Evolutionary conservation across 2,113 vertebrate species (phyloP), one percentile per base, ranked within the genome.

Genomic region (Astatotilapia flaviijosephi): DNA sequence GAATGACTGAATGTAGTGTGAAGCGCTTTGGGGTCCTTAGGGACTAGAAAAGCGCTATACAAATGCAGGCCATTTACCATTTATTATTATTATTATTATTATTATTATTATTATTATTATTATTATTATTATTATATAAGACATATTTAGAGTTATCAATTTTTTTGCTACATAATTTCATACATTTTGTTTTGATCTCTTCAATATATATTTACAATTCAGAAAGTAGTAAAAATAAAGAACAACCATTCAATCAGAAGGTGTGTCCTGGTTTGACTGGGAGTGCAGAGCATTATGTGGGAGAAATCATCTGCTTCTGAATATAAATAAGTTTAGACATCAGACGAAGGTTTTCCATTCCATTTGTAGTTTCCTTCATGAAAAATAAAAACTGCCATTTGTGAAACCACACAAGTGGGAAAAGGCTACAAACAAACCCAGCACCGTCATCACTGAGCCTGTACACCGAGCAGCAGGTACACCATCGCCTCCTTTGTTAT

Each of bases 41-140:
- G 1, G 6, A 15, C 49, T 9, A 0, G 8, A 51, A 51, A 51
- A 51, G 49, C 1, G 0, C 8, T n/a, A 2, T n/a, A 51, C 8
- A 56, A 56, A 26, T 56, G 12, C 54, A 56, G 14, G 26, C 12
- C 0, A 45, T 45, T 12, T n/a, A n/a, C n/a, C n/a, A n/a, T n/a
- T 23, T 3, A 23, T 23, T 23, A 23, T 23, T 23, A 23, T 23
- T 23, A 23, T 23, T 3, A 23, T 23, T 23, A 45, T 42, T 40
- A 28, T 28, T 5, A 28, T 28, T 31, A 47, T 47, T 49, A 53
- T 49, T 19, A 51, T 53, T 21, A 54, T 53, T 51, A 49, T 49
- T 49, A 49, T 49, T 49, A 51, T n/a, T n/a, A 53, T 53, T 53
- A 51, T n/a, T 2, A 53, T 11, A 4, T 6, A 31, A 6, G 5